Base-by-base conservation (phyloP, 2,888 invertebrate species). In the Eubasilissa splendida region DNA sequence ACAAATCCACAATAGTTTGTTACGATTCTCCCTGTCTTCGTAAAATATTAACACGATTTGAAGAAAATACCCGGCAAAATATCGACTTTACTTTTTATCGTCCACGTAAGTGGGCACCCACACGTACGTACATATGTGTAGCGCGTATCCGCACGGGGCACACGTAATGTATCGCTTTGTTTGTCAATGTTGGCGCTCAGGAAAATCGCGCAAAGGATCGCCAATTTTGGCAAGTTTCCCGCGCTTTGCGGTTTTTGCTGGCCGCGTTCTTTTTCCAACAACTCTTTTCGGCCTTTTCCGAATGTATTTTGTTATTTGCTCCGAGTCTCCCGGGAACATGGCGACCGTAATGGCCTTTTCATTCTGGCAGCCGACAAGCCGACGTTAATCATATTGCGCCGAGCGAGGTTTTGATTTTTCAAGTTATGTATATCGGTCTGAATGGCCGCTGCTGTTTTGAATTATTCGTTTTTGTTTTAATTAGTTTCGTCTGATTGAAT, bases 261-360 rank as follows among this genome's bases (percentile, higher is more conserved):
- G 66, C 66, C 66, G 66, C 12, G 50, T 66, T 66, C 66, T 66
- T 66, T 66, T 66, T 66, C 42, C 66, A 12, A 66, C 42, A 66
- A 66, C 66, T 50, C 50, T 50, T 50, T 66, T 63, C 63, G 31
- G 22, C 33, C 63, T 63, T 70, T 70, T 33, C 31, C 31, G 33
- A 71, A 71, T 71, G 33, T 71, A 54, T 71, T 71, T 56, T 71
- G 71, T 71, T 71, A 71, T 71, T 71, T 71, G 71, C 14, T 71
- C 71, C 56, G n/a, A 54, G 56, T 14, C 58, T 5, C 53, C 9
- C 53, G 53, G 70, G 70, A 33, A 70, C 31, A 31, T 42, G 66
- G 50, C 42, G 42, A 3, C 33, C 50, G 5, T 66, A 42, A 50
- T 50, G 33, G 66, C n/a, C 12, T 12, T 42, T 12, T 66, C 42